A percentile compares a stretch with the other conserved stretches of the same genome.
These are phyloP conservation scores for Pseudolaguvia tuberculata DNA, from an alignment of 2,113 vertebrate genomes.

Conservation along the genomic window DNA sequence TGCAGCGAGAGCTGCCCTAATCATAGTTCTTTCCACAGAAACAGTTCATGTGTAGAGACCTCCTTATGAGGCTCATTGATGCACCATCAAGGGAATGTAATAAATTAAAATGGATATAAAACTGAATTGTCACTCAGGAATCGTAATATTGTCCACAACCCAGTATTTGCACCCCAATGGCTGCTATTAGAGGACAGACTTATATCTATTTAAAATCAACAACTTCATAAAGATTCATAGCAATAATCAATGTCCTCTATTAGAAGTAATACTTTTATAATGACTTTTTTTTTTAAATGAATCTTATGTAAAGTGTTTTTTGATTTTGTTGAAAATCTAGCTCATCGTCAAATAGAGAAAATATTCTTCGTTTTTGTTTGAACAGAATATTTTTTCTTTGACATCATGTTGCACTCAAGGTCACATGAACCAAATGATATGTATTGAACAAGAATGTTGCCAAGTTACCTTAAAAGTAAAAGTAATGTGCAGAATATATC, in stretches of 20 bases:
- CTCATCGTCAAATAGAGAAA: conserved; percentile 34
- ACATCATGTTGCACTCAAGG: conserved; percentile 36
- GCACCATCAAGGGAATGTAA: not conserved
- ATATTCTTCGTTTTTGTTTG: conserved; percentile 24
- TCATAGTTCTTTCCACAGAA: conserved; percentile 88
- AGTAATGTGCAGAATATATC: conserved; percentile 26
- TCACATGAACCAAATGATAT: conserved; percentile 31
- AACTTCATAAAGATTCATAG: conserved; percentile 33
- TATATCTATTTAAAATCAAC: not conserved
- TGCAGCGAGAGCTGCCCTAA: conserved; percentile 91
- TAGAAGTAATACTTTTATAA: conserved; percentile 34
- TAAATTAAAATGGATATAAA: not conserved
- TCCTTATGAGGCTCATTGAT: conserved; percentile 76
- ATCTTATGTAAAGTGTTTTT: not conserved
- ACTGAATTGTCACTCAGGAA: conserved; percentile 44
- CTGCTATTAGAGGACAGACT: too few relatives aligned
- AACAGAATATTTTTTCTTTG: conserved; percentile 19
- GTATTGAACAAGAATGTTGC: conserved; percentile 40
- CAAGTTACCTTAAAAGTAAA: conserved; percentile 12
- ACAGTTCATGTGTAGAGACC: conserved; percentile 91
- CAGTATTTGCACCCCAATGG: conserved; percentile 22
- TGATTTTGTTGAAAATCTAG: conserved; percentile 20
- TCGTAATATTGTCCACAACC: conserved; percentile 15
- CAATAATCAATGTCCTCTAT: conserved; percentile 42
- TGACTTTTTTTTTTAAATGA: conserved; percentile 8